Conservation (phyloP, 2,888 invertebrate species). For the Pollenia griseotomentosa region DNA sequence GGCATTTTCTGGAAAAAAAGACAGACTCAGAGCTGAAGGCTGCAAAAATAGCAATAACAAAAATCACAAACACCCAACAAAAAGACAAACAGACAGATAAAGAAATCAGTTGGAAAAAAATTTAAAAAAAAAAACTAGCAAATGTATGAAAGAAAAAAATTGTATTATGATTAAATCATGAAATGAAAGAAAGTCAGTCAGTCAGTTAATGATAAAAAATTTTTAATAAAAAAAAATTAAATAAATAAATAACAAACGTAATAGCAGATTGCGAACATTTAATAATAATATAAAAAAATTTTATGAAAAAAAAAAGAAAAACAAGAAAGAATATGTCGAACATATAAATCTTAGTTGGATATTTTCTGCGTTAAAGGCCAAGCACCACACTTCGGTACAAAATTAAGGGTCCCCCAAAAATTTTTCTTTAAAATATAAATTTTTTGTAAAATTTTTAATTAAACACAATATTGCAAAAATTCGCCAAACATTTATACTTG, state of each 20-base stretch:
- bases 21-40: slow-evolving; percentile 32
- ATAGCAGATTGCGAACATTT: slow-evolving; percentile 58
- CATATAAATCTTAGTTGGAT: slow-evolving; percentile 65
- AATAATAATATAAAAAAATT: slow-evolving; percentile 49
- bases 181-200: slow-evolving; percentile 70
- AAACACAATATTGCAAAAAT: too few species aligned
- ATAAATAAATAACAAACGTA: slow-evolving; percentile 50
- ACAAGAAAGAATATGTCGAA: slow-evolving; percentile 52
- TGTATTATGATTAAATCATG: slow-evolving; percentile 64
- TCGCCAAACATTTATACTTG: neutral
- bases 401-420: slow-evolving; percentile 1
- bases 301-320: slow-evolving; percentile 30
- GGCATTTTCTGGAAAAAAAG: slow-evolving; percentile 44
- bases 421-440: too few species aligned
- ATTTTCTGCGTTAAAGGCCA: slow-evolving; percentile 25
- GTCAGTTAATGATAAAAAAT: slow-evolving; percentile 66
- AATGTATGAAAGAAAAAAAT: slow-evolving; percentile 48
- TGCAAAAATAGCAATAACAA: slow-evolving; percentile 23
- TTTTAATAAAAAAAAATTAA: slow-evolving; percentile 35
- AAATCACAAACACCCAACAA: slow-evolving; percentile 48
- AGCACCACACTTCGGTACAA: slow-evolving; percentile 16
- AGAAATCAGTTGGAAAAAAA: slow-evolving; percentile 55
- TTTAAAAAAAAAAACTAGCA: slow-evolving; percentile 8
- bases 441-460: too few species aligned
- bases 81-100: slow-evolving; percentile 57